These are phyloP conservation scores for Muscina levida DNA, from an alignment of 2,888 invertebrate genomes.

Conservation along the genomic window DNA sequence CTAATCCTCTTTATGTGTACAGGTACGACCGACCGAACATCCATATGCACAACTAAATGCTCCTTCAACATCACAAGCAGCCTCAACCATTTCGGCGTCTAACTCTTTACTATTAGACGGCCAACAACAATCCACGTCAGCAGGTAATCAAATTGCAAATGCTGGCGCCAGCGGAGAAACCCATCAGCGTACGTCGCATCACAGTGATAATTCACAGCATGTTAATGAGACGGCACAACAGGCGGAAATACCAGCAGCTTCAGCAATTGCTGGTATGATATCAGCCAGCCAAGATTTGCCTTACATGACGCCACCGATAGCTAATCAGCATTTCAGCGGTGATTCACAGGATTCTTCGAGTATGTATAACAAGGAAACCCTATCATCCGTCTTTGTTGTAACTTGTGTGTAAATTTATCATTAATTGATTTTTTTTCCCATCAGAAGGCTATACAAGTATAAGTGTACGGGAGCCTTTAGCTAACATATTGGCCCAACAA, in stretches of 20 bases:
- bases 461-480: constrained; percentile 93
- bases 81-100: constrained; percentile 68
- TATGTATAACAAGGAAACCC: constrained; percentile 76
- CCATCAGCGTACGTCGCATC: constrained; percentile 69
- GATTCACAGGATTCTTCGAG: constrained; percentile 94
- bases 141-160: constrained; percentile 55
- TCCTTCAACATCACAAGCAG: constrained; percentile 73
- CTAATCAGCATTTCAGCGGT: constrained; percentile 89
- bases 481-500: constrained; percentile 86
- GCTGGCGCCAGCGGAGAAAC: constrained; percentile 41
- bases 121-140: constrained; percentile 21
- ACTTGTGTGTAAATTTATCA: constrained; percentile 56
- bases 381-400: constrained; percentile 61
- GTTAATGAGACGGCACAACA: constrained; percentile 68
- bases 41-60: constrained; percentile 79
- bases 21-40: constrained; percentile 78
- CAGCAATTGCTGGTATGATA: constrained; percentile 91
- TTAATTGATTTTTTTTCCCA: constrained; percentile 64
- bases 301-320: constrained; percentile 91
- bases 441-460: constrained; percentile 95
- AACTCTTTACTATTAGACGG: constrained; percentile 65
- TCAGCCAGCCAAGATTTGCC: constrained; percentile 93
- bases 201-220: constrained; percentile 69
- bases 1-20: constrained; percentile 30
- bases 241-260: constrained; percentile 89